Percentiles rank a stretch among this genome's conserved stretches.
Conservation (phyloP, 2,888 invertebrate genomes). For the Monopis laevigella region DNA sequence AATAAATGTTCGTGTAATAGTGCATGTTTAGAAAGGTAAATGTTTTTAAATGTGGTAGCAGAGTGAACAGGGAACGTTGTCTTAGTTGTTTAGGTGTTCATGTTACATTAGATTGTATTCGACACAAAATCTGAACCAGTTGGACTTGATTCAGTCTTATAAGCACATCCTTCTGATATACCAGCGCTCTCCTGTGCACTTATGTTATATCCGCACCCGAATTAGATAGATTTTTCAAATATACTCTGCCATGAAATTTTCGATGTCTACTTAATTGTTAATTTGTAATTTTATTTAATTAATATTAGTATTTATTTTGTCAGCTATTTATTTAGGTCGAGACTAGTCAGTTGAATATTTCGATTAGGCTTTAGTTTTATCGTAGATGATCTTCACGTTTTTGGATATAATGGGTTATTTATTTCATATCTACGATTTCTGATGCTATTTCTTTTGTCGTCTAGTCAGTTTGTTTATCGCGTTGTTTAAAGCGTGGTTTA, state of each 20-base stretch:
- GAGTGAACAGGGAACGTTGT: constrained; percentile 42
- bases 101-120: constrained; percentile 61
- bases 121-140: constrained; percentile 25
- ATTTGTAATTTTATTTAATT: constrained; percentile 43
- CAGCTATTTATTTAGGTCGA: constrained; percentile 22
- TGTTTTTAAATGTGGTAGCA: no score
- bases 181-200: constrained; percentile 17
- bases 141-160: constrained; percentile 46
- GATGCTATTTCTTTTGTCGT: constrained; percentile 3
- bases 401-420: no score
- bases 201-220: constrained; percentile 22
- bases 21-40: no score
- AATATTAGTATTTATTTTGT: constrained; percentile 2
- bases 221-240: constrained; percentile 1
- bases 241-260: no score
- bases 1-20: no score
- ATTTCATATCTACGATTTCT: no score
- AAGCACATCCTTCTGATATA: constrained; percentile 31
- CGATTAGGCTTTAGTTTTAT: constrained; percentile 5
- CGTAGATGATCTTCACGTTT: neutral
- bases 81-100: constrained; percentile 65
- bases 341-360: constrained; percentile 47
- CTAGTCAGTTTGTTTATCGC: constrained; percentile 2
- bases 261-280: constrained; percentile 34
- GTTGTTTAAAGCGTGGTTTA: neutral